phyloP scores from a whole-genome alignment of 2,888 invertebrate genomes.

The Diarsia brunnea region DNA sequence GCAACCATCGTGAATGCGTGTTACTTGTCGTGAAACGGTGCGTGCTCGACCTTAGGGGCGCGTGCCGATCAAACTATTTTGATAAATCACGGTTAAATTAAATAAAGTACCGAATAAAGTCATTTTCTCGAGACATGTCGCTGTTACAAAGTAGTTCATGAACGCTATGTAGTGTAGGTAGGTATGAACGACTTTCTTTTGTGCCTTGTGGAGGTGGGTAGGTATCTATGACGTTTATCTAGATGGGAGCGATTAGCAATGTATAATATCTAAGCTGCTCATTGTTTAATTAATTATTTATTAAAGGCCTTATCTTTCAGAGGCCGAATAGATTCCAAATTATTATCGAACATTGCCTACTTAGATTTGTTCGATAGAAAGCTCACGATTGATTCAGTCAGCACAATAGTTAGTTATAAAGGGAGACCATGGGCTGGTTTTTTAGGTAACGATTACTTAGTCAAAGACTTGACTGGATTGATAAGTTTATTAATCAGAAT shows the following conservation, averaged over 20 bases:
- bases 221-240: neutral
- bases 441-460: conserved; percentile 6
- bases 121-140: conserved; percentile 52
- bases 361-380: conserved; percentile 27
- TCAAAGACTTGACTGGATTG: conserved; percentile 23
- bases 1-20: conserved; percentile 64
- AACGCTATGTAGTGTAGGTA: conserved; percentile 39
- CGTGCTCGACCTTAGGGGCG: conserved; percentile 72
- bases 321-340: neutral
- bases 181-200: conserved; percentile 23
- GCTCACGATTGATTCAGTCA: neutral
- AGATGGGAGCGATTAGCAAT: neutral
- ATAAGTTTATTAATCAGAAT: conserved; percentile 8
- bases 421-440: conserved; percentile 9
- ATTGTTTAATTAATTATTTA: conserved; percentile 3
- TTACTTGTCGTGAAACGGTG: conserved; percentile 65
- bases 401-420: neutral
- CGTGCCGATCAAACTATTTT: conserved; percentile 65
- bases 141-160: conserved; percentile 65
- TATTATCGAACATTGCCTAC: neutral
- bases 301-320: neutral
- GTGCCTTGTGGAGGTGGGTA: neutral
- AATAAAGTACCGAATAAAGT: conserved; percentile 57
- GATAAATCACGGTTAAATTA: conserved; percentile 56
- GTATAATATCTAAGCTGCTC: neutral